Percentiles rank a stretch among this genome's conserved stretches.
Evolutionary conservation across 2,113 vertebrate species (phyloP).

Genomic region (Stercorarius parasiticus): DNA sequence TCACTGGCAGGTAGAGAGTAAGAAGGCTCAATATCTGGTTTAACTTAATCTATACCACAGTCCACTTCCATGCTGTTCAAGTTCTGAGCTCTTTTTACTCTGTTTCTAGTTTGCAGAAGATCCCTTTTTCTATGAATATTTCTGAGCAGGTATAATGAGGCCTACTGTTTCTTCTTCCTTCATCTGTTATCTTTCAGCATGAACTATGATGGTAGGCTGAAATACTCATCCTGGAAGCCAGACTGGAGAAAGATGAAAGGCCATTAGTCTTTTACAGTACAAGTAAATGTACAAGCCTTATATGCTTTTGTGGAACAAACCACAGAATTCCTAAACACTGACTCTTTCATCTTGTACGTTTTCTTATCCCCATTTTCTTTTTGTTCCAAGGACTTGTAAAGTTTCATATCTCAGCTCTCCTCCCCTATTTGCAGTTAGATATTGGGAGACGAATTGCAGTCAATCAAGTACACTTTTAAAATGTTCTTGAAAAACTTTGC

Average conservation of each 20-base stretch:
- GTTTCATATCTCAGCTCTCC: neutral
- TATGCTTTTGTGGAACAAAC: neutral
- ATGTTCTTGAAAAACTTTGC: neutral
- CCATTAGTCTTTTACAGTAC: neutral
- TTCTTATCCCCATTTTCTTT: neutral
- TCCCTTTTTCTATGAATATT: neutral
- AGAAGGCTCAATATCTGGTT: neutral
- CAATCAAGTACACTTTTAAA: neutral
- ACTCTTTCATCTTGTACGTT: neutral
- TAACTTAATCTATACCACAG: neutral
- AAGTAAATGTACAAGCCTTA: neutral
- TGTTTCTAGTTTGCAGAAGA: neutral
- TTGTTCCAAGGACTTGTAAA: neutral
- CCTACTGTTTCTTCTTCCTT: neutral
- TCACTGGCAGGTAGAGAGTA: neutral
- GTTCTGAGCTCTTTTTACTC: neutral
- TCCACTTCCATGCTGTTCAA: neutral
- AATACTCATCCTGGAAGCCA: neutral
- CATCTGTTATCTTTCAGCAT: neutral
- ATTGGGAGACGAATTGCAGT: neutral
- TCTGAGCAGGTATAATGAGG: neutral
- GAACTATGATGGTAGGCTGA: neutral
- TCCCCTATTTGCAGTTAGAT: neutral
- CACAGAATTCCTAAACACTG: neutral
- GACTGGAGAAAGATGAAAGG: neutral